These are phyloP conservation scores for Aphis craccivora DNA, from an alignment of 1,140 invertebrate species.

Conservation along the genomic window DNA sequence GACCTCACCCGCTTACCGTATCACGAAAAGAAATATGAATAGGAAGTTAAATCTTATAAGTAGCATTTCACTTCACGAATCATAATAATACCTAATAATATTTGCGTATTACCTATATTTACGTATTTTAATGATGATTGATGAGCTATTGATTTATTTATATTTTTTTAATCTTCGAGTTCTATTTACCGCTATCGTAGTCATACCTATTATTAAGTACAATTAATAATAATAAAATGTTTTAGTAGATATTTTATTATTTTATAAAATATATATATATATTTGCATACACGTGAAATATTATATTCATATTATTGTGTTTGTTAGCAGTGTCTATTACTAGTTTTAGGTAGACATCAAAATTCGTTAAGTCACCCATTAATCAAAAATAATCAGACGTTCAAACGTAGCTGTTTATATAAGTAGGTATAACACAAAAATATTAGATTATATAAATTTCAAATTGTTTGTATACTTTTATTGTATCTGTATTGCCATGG, in stretches of 20 bases:
- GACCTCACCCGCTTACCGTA: background rate
- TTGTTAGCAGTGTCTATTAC: too few species aligned
- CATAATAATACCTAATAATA: background rate
- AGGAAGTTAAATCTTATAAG: background rate
- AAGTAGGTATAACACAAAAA: background rate
- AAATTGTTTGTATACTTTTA: background rate
- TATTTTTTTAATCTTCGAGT: background rate
- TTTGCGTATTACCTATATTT: background rate
- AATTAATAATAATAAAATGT: too few species aligned
- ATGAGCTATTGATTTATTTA: background rate
- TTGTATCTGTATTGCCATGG: background rate
- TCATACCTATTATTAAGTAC: too few species aligned
- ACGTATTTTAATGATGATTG: background rate
- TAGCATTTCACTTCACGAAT: background rate
- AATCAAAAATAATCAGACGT: background rate
- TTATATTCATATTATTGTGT: too few species aligned
- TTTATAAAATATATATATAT: too few species aligned
- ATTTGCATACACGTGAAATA: too few species aligned
- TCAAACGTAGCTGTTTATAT: background rate
- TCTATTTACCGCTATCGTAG: too few species aligned
- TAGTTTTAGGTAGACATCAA: too few species aligned
- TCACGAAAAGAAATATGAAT: background rate
- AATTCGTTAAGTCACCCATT: background rate
- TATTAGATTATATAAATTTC: background rate
- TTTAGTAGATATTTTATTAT: too few species aligned